Base-by-base conservation (phyloP, 2,888 invertebrate genomes). In the Sycophila texana region DNA sequence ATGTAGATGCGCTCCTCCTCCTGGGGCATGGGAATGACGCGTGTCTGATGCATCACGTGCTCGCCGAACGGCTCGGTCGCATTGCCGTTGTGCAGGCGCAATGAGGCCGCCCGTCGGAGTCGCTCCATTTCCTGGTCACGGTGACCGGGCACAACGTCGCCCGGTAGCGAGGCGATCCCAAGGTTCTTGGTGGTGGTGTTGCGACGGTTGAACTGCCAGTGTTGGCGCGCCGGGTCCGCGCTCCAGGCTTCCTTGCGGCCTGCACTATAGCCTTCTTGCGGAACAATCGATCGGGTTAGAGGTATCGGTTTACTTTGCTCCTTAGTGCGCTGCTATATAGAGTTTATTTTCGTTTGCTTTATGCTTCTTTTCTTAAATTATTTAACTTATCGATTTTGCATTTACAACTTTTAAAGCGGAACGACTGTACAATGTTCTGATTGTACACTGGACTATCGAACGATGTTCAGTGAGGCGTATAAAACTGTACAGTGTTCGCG, bases 231-330 rank as follows among this genome's bases (percentile, higher is more conserved):
- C 84, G 94, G 93, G 89, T 96, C 96, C 58, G 96, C 96, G 86
- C 96, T 96, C 96, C 96, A 97, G 49, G 96, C 96, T 92, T 96
- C 96, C 88, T 95, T 93, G 88, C 84, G 87, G 18, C 86, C 86
- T 0, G 84, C 82, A 83, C 85, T 86, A 16, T 83, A 84, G 49
- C 82, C 88, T 88, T 39, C 5, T 39, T 7, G 39, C 5, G 39
- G 4, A 39, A 39, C 0, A 39, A 39, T 39, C 39, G 39, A 39
- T 39, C 5, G 39, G 39, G 1, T 39, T 39, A 39, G 4, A 39
- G 0, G 39, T 7, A 39, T 39, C 39, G 1, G 39, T 39, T 39
- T 39, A 7, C 7, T 39, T 39, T 39, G 7, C 7, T 4, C 5
- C 4, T 39, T 39, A 5, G 39, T 39, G 5, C 4, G 4, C 39